Conservation (phyloP, 1,140 invertebrate species). For the Pinna nobilis region DNA sequence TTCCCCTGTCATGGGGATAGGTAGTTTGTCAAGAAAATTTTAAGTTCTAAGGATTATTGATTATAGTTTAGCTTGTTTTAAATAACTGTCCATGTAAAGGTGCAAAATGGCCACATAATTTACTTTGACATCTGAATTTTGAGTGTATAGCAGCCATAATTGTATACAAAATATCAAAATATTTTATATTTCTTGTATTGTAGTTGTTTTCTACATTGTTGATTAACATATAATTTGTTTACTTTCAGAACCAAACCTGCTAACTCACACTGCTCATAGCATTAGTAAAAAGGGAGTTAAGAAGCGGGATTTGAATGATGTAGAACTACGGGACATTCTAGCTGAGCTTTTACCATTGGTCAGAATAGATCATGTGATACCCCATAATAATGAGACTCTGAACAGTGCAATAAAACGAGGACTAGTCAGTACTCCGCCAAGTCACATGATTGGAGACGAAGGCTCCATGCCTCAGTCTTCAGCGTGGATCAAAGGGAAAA, state of each 20-base stretch:
- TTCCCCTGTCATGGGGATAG: no score
- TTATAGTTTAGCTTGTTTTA: no score
- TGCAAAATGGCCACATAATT: no score
- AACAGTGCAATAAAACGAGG: constrained; percentile 86
- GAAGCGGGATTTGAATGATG: constrained; percentile 88
- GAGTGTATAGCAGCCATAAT: no score
- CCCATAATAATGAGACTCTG: constrained; percentile 88
- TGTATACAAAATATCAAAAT: no score
- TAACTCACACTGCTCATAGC: constrained; percentile 93
- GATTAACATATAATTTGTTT: constrained; percentile 16
- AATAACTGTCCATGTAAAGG: no score
- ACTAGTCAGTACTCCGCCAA: constrained; percentile 88
- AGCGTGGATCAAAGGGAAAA: constrained; percentile 89
- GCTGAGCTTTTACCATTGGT: constrained; percentile 88
- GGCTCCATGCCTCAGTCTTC: constrained; percentile 80
- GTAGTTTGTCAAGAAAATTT: no score
- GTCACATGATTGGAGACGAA: constrained; percentile 87
- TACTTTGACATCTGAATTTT: no score
- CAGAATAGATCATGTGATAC: constrained; percentile 91
- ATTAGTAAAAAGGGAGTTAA: constrained; percentile 90
- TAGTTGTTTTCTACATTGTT: neutral
- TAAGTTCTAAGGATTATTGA: no score
- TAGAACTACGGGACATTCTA: constrained; percentile 89
- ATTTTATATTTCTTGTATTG: neutral
- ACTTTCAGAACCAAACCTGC: constrained; percentile 88